Conservation (phyloP, 2,797 vertebrate species). For the Chaetophractus vellerosus region DNA sequence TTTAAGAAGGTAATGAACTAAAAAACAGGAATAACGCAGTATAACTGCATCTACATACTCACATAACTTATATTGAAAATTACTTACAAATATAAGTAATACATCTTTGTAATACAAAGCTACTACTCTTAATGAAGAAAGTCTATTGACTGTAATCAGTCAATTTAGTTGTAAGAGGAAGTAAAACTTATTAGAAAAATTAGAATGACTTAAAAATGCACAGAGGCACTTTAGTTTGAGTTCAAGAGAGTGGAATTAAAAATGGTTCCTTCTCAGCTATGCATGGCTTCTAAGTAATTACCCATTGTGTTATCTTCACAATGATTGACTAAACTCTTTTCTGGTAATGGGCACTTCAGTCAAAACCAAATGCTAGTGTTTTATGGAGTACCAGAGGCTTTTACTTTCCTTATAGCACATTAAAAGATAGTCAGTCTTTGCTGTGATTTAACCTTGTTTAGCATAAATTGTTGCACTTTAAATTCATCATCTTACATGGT, state of each 20-base stretch:
- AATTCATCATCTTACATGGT: slow-evolving; percentile 87
- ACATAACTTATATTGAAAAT: slow-evolving; percentile 54
- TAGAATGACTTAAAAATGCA: slow-evolving; percentile 74
- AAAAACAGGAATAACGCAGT: slow-evolving; percentile 22
- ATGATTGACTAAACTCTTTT: slow-evolving; percentile 86
- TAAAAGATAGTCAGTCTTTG: slow-evolving; percentile 88
- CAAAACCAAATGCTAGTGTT: slow-evolving; percentile 85
- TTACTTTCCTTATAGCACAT: slow-evolving; percentile 89
- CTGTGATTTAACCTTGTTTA: slow-evolving; percentile 91
- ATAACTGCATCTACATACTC: neutral
- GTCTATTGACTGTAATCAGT: slow-evolving; percentile 75
- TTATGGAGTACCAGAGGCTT: slow-evolving; percentile 87
- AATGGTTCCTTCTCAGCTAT: slow-evolving; percentile 61
- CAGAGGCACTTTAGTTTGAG: slow-evolving; percentile 70
- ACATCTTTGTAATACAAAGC: too few species aligned
- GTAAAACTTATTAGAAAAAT: slow-evolving; percentile 80
- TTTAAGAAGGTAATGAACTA: neutral
- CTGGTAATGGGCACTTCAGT: slow-evolving; percentile 86
- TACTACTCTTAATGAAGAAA: slow-evolving; percentile 73
- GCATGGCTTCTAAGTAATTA: slow-evolving; percentile 82
- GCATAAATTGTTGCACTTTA: slow-evolving; percentile 88
- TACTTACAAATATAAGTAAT: too few species aligned
- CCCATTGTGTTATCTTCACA: slow-evolving; percentile 78
- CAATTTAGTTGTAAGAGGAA: slow-evolving; percentile 75
- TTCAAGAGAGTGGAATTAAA: slow-evolving; percentile 73